A percentile compares a stretch with the other conserved stretches of the same genome.
Evolutionary conservation across 2,113 vertebrate genomes (phyloP).

Genomic region (Aythya baeri): DNA sequence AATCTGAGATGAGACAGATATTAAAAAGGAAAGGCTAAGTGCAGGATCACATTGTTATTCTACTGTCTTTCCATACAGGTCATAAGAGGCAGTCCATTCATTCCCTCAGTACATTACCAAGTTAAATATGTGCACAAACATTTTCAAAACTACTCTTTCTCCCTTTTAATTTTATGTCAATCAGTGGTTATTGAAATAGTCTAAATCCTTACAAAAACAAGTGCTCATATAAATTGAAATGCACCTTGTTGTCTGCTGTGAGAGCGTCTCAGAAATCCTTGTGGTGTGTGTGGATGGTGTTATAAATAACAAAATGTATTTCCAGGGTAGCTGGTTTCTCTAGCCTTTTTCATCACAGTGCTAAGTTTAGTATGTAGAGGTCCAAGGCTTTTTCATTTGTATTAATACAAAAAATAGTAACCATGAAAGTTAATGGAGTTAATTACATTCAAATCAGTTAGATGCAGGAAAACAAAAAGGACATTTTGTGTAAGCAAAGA

Average conservation of each 20-base stretch:
- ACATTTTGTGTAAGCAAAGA: conserved; percentile 2
- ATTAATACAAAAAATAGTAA: not conserved
- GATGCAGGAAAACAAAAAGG: not conserved
- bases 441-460: conserved; percentile 12
- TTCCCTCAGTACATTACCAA: conserved; percentile 18
- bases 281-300: not conserved
- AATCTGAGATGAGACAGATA: conserved; percentile 45
- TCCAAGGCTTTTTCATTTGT: not conserved
- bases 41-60: conserved; percentile 53
- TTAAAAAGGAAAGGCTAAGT: conserved; percentile 35
- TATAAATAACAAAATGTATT: not conserved
- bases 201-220: not conserved
- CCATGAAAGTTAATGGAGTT: not conserved
- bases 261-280: not conserved
- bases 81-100: not conserved
- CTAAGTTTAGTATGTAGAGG: not conserved
- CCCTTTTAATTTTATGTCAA: conserved; percentile 45
- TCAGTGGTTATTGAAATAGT: not conserved
- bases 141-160: not conserved
- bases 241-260: not conserved
- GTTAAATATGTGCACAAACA: conserved; percentile 47
- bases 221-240: conserved; percentile 9
- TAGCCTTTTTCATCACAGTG: not conserved
- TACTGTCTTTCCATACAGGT: conserved; percentile 25
- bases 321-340: not conserved